Conservation (phyloP, 2,797 vertebrate genomes). For the Acrocephalus scirpaceus region DNA sequence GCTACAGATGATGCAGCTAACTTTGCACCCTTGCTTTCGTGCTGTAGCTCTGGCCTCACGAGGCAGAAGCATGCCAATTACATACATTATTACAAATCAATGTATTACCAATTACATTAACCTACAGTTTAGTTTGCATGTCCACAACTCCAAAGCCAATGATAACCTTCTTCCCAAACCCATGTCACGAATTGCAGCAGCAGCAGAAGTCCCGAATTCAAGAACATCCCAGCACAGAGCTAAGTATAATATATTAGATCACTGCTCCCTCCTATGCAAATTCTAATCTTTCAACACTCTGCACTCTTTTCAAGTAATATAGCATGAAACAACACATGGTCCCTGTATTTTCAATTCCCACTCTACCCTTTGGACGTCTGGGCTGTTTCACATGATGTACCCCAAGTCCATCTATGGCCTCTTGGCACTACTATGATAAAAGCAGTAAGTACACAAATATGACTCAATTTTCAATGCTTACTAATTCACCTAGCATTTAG, state of each 20-base stretch:
- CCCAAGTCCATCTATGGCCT: neutral
- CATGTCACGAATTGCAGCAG: neutral
- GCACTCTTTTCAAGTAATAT: neutral
- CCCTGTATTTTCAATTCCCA: neutral
- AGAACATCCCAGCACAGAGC: neutral
- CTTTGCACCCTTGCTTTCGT: neutral
- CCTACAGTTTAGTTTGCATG: neutral
- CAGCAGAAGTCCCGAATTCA: neutral
- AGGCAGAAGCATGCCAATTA: neutral
- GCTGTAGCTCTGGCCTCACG: neutral
- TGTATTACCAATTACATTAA: neutral
- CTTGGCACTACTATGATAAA: neutral
- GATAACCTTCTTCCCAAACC: neutral
- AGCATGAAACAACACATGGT: neutral
- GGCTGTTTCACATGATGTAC: neutral
- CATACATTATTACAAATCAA: neutral
- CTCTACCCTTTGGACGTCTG: neutral
- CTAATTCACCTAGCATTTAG: neutral
- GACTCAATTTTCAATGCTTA: neutral
- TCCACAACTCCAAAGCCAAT: neutral
- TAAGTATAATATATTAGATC: neutral
- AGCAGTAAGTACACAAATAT: neutral
- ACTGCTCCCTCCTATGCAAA: neutral
- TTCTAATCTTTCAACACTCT: neutral
- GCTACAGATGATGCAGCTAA: neutral